phyloP scores from a whole-genome alignment of 2,888 invertebrate species.

The Pseudeuparius sepicola region DNA sequence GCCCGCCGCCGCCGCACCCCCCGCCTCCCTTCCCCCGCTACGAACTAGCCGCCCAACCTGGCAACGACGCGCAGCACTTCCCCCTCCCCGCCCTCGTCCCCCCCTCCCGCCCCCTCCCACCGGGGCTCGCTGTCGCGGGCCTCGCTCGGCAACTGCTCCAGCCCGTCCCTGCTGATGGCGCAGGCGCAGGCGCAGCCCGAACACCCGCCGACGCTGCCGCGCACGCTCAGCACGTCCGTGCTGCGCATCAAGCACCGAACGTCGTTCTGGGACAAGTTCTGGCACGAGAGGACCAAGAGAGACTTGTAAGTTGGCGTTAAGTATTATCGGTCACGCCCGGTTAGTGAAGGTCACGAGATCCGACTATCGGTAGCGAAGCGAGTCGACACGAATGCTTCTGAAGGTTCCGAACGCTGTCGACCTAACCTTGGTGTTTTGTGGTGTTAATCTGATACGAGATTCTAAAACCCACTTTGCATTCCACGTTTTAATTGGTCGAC shows the following conservation, averaged over 20 bases:
- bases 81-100: conserved; percentile 29
- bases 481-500: no score
- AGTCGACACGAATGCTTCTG: no score
- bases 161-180: conserved; percentile 48
- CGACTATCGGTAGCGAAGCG: no score
- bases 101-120: conserved; percentile 29
- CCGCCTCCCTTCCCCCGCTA: no score
- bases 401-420: no score
- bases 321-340: neutral
- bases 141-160: conserved; percentile 42
- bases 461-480: no score
- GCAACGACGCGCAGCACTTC: conserved; percentile 28
- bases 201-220: conserved; percentile 38
- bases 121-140: conserved; percentile 35
- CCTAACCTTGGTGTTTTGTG: no score
- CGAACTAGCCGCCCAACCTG: no score
- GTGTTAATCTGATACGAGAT: no score
- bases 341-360: neutral
- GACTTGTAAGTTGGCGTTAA: conserved; percentile 54
- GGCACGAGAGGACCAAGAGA: conserved; percentile 56
- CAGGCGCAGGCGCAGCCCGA: conserved; percentile 36
- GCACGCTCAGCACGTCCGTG: conserved; percentile 59
- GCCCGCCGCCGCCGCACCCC: no score
- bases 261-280: conserved; percentile 79
- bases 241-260: conserved; percentile 65